phyloP scores from a whole-genome alignment of 2,888 invertebrate genomes.

The Tenodera sinensis region DNA sequence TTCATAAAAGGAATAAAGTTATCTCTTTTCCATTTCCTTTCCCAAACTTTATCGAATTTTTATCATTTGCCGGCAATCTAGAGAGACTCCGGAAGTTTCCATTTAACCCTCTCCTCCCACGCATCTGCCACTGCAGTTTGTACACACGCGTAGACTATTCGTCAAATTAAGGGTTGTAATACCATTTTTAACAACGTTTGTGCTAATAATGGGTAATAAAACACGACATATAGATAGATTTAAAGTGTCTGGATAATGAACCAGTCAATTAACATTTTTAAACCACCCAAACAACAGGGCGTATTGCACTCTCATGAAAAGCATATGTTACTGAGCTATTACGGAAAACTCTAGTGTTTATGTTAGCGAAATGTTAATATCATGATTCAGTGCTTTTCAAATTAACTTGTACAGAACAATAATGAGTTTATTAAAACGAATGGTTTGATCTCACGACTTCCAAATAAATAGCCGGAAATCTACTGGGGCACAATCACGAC shows the following conservation, averaged over 20 bases:
- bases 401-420: no score
- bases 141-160: background rate
- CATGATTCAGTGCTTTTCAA: no score
- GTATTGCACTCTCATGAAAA: no score
- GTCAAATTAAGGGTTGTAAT: background rate
- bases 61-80: background rate
- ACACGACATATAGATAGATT: background rate
- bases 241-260: background rate
- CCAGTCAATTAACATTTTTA: no score
- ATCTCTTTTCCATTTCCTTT: background rate
- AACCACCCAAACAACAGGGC: no score
- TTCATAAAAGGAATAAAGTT: background rate
- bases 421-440: no score
- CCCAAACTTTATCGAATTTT: background rate
- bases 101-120: background rate
- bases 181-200: background rate
- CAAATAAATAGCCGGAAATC: no score
- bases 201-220: background rate
- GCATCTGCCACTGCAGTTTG: background rate
- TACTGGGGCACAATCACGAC: no score
- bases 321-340: no score
- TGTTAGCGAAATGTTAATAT: no score
- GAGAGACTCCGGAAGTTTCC: background rate
- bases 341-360: no score
- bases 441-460: no score